These are phyloP conservation scores for Drosophila neotestacea DNA, from an alignment of 2,888 invertebrate species.

Conservation along the genomic window DNA sequence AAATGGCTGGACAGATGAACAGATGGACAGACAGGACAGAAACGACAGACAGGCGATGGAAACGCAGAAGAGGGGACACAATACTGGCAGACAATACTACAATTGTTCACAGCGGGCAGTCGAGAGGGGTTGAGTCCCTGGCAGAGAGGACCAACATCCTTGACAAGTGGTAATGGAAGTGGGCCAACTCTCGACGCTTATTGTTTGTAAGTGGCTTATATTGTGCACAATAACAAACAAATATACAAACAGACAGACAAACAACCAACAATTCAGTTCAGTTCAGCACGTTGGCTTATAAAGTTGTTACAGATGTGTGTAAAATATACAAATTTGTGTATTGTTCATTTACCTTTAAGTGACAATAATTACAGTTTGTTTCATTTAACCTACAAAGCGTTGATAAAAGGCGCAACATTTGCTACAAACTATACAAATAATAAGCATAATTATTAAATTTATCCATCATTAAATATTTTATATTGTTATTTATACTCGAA, in stretches of 20 bases:
- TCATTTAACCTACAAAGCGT: not conserved
- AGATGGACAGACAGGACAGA: not conserved
- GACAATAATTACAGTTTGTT: slow-evolving; percentile 41
- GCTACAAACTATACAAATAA: slow-evolving; percentile 18
- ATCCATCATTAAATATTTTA: slow-evolving; percentile 10
- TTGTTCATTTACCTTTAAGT: slow-evolving; percentile 24
- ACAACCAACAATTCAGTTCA: slow-evolving; percentile 56
- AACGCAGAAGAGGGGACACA: slow-evolving; percentile 20
- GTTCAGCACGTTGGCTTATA: slow-evolving; percentile 72
- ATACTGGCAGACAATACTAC: slow-evolving; percentile 64
- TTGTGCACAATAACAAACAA: slow-evolving; percentile 63
- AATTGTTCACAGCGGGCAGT: slow-evolving; percentile 68
- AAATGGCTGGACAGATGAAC: slow-evolving; percentile 26
- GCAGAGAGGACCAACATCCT: slow-evolving; percentile 35
- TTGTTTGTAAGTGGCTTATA: slow-evolving; percentile 81
- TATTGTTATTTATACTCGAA: not conserved
- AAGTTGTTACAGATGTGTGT: slow-evolving; percentile 71
- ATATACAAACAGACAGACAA: slow-evolving; percentile 19
- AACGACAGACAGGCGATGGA: slow-evolving; percentile 3
- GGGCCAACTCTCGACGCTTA: slow-evolving; percentile 73
- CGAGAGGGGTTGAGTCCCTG: slow-evolving; percentile 2
- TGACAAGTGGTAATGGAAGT: slow-evolving; percentile 51
- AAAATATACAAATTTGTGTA: slow-evolving; percentile 40
- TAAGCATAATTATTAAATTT: slow-evolving; percentile 17
- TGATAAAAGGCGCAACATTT: slow-evolving; percentile 44